Evolutionary conservation across 53 echinoderm and acorn worm genomes (phyloP).

Genomic region (Zoroaster sp.): DNA sequence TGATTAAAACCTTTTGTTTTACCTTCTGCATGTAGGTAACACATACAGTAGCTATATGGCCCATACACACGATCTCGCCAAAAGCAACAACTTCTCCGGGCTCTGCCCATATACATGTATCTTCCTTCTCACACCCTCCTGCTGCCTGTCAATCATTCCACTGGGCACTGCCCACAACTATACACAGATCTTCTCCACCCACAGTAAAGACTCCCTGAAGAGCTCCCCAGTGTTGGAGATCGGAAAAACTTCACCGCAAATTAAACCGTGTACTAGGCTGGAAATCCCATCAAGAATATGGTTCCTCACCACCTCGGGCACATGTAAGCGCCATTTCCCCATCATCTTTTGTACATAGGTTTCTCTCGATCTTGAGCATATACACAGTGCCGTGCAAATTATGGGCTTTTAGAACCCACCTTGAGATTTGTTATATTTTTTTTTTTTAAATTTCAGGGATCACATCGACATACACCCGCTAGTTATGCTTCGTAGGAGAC

Average conservation of each 20-base stretch:
- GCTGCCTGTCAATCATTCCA: constrained; percentile 2
- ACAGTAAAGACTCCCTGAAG: background rate
- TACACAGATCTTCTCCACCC: constrained; percentile 8
- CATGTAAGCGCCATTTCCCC: too few relatives aligned
- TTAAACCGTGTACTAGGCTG: constrained; percentile 6
- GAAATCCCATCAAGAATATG: constrained; percentile 32
- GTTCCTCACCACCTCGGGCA: constrained; percentile 30
- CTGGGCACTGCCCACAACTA: constrained; percentile 14
- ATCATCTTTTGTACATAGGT: too few relatives aligned
- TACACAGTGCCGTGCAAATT: too few relatives aligned
- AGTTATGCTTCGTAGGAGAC: too few relatives aligned
- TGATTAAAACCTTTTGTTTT: background rate
- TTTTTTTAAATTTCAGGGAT: too few relatives aligned
- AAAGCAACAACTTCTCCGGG: constrained; percentile 54
- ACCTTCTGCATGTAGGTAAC: background rate
- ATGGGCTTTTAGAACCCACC: too few relatives aligned
- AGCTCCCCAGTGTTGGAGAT: constrained; percentile 31
- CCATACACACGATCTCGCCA: constrained; percentile 70
- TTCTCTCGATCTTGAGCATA: too few relatives aligned
- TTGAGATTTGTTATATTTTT: too few relatives aligned
- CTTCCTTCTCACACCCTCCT: constrained; percentile 39
- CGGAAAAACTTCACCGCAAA: constrained; percentile 22
- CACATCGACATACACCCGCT: too few relatives aligned
- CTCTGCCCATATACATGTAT: constrained; percentile 20
- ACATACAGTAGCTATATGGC: constrained; percentile 40